phyloP scores from a whole-genome alignment of 2,888 invertebrate species.

The Stramonita haemastoma region DNA sequence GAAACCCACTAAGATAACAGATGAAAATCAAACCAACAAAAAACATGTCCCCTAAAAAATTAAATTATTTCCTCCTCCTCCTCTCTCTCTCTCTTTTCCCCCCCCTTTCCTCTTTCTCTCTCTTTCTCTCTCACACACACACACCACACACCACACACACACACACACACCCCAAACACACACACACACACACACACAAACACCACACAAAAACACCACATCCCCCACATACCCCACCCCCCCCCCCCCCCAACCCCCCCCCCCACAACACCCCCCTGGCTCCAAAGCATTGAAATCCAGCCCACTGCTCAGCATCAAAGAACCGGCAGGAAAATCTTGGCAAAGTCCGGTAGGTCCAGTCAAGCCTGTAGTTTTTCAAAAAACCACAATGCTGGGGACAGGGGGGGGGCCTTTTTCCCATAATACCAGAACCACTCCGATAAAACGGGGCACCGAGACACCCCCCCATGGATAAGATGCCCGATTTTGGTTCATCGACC shows the following conservation, averaged over 20 bases:
- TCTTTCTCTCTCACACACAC: too few species aligned
- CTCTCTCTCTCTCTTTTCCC: too few species aligned
- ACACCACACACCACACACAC: too few species aligned
- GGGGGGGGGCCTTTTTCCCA: constrained; percentile 81
- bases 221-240: background rate
- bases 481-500: constrained; percentile 79
- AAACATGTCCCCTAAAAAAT: too few species aligned
- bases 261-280: constrained; percentile 82
- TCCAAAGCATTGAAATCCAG: constrained; percentile 86
- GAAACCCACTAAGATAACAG: too few species aligned
- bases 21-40: too few species aligned
- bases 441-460: constrained; percentile 74
- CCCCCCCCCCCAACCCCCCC: too few species aligned
- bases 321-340: constrained; percentile 89
- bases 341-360: constrained; percentile 94
- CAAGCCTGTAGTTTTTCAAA: constrained; percentile 88
- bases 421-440: constrained; percentile 93
- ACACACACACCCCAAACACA: too few species aligned
- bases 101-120: too few species aligned
- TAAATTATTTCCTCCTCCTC: too few species aligned
- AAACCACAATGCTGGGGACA: constrained; percentile 78
- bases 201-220: too few species aligned
- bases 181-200: too few species aligned
- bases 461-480: constrained; percentile 79
- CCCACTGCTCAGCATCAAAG: constrained; percentile 91